Conservation (phyloP, 2,113 vertebrate genomes). For the Neotragus moschatus region DNA sequence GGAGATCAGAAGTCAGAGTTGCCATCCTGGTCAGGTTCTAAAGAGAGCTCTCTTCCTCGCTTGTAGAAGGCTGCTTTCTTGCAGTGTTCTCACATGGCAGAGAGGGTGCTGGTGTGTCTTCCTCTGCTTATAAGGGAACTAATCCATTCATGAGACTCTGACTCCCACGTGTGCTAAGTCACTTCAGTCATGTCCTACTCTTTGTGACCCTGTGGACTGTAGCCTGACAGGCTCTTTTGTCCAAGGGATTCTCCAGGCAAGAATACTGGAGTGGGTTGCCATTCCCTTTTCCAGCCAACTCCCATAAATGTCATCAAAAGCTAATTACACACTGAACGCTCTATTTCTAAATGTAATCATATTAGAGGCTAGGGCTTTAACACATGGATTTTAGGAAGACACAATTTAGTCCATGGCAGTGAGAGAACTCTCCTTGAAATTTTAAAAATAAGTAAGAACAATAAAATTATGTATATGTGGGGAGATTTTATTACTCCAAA, state of each 20-base stretch:
- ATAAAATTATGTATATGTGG: background rate
- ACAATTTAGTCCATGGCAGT: background rate
- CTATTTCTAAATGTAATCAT: background rate
- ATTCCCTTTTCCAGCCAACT: background rate
- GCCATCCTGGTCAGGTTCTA: background rate
- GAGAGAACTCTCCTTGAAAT: background rate
- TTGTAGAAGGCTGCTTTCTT: background rate
- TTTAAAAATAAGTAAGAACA: background rate
- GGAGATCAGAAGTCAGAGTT: background rate
- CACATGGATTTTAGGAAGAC: background rate
- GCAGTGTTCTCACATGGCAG: background rate
- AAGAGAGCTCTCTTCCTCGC: background rate
- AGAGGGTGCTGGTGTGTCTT: background rate
- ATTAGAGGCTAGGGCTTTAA: background rate
- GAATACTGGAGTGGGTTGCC: background rate
- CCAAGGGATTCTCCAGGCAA: background rate
- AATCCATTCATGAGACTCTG: background rate
- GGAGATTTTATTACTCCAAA: background rate
- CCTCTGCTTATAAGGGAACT: background rate
- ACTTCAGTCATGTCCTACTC: background rate
- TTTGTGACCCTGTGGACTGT: background rate
- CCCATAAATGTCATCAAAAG: background rate
- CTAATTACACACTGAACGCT: background rate
- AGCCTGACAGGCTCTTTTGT: background rate
- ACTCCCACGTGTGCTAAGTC: background rate